Percentiles rank a stretch among this genome's conserved stretches.
phyloP scores from a whole-genome alignment of 2,888 invertebrate genomes.

The Dynastes maya region DNA sequence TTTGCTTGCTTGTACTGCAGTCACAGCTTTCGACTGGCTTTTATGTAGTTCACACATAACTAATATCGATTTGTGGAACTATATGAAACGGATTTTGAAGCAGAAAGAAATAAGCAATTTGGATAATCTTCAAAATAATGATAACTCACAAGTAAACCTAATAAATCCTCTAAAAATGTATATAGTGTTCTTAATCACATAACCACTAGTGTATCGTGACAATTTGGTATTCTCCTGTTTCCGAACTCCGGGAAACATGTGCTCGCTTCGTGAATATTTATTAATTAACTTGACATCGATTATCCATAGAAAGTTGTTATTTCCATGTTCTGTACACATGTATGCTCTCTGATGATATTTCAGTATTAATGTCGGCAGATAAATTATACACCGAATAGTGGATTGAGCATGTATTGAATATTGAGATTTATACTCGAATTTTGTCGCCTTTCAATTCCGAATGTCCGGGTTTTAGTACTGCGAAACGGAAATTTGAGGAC shows the following conservation, averaged over 20 bases:
- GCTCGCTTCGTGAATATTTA: conserved; percentile 13
- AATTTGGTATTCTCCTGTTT: no score
- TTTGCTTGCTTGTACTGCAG: no score
- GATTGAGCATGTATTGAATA: conserved; percentile 29
- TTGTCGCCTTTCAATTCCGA: conserved; percentile 36
- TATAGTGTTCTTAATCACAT: no score
- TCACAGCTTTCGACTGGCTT: no score
- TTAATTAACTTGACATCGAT: conserved; percentile 31
- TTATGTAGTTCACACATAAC: no score
- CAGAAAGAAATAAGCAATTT: no score
- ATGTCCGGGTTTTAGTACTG: conserved; percentile 34
- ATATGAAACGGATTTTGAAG: no score
- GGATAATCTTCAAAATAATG: no score
- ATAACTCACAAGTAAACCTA: no score
- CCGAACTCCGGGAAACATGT: background rate
- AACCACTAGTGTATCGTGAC: no score
- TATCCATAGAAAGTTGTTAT: conserved; percentile 16
- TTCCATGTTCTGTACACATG: conserved; percentile 4
- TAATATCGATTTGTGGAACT: no score
- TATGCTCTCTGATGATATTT: conserved; percentile 26
- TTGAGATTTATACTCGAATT: conserved; percentile 39
- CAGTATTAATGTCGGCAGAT: conserved; percentile 21
- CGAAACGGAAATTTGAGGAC: conserved; percentile 42
- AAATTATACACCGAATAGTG: conserved; percentile 24
- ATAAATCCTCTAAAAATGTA: no score